Evolutionary conservation across 1,140 invertebrate genomes (phyloP).

Genomic region (Mamestra configurata): DNA sequence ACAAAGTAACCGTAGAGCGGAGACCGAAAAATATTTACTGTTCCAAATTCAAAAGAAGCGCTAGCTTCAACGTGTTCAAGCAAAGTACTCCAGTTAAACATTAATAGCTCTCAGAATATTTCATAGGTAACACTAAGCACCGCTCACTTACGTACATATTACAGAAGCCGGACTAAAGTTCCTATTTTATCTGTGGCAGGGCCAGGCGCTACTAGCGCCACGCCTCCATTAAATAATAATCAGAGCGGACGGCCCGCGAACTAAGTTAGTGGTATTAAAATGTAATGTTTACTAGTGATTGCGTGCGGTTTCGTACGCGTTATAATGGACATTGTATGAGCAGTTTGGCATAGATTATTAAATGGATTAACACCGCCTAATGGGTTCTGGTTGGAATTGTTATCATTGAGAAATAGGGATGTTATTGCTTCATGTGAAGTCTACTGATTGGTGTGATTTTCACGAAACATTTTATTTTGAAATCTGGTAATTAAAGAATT

Average conservation of each 20-base stretch:
- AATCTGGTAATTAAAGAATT: too few species aligned
- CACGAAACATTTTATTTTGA: too few species aligned
- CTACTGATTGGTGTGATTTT: too few species aligned
- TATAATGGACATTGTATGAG: constrained; percentile 21
- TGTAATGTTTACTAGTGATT: constrained; percentile 21
- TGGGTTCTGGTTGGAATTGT: not conserved
- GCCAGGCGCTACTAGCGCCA: constrained; percentile 17
- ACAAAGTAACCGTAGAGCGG: too few species aligned
- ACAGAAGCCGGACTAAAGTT: constrained; percentile 39
- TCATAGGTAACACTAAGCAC: constrained; percentile 16
- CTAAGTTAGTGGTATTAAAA: constrained; percentile 44
- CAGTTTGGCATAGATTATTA: not conserved
- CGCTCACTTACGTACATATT: constrained; percentile 38
- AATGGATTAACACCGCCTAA: constrained; percentile 30
- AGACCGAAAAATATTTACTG: not conserved
- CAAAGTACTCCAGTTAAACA: constrained; percentile 6
- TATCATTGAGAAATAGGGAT: not conserved
- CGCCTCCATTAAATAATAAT: constrained; percentile 33
- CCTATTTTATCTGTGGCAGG: constrained; percentile 40
- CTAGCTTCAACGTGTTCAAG: not conserved
- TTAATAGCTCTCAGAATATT: constrained; percentile 35
- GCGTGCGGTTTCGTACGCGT: constrained; percentile 25
- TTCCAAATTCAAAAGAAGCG: not conserved
- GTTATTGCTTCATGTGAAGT: not conserved
- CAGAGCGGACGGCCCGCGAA: not conserved